Evolutionary conservation across 2,888 invertebrate genomes (phyloP), one percentile per base, ranked within the genome.

Genomic region (Nebria brevicollis): DNA sequence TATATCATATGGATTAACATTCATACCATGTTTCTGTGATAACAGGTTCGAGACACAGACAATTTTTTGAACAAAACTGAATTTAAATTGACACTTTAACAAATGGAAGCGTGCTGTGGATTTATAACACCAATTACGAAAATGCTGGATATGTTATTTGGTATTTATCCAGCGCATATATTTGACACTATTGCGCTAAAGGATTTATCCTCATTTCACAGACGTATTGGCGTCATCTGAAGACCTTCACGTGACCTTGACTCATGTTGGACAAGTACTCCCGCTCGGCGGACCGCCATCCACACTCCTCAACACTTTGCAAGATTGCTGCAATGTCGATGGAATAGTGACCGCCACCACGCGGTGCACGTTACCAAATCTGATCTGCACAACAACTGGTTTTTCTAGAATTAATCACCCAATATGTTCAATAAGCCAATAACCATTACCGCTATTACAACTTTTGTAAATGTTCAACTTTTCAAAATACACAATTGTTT

Each of bases 1-100:
- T 42, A 66, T 20, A 26, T 65, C 73, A 78, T 54, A 54, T 54
- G 20, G 20, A 54, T 73, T 73, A 26, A 41, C 11, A 42, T 73
- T 78, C 72, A 72, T 72, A 65, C 34, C 26, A 7, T 25, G 15
- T n/a, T 70, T 11, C 68, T 25, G 25, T 70, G 54, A 54, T 54
- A 54, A 54, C 54, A 54, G 54, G 54, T 54, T 54, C 13, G 11
- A 54, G 54, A 54, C 54, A 54, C 54, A 54, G 54, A 54, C 54
- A 54, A 54, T 54, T 54, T 54, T 54, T 54, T 54, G 54, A 54
- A 3, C 8, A 54, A 54, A 54, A 3, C 54, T 54, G 54, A 54
- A 54, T 54, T 54, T 54, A 54, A 54, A 54, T 54, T 54, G 54
- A 54, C 54, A 54, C 54, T 54, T 54, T 54, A 54, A 54, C 54